phyloP scores from a whole-genome alignment of 2,888 invertebrate genomes.

The Lepidonotus clava region DNA sequence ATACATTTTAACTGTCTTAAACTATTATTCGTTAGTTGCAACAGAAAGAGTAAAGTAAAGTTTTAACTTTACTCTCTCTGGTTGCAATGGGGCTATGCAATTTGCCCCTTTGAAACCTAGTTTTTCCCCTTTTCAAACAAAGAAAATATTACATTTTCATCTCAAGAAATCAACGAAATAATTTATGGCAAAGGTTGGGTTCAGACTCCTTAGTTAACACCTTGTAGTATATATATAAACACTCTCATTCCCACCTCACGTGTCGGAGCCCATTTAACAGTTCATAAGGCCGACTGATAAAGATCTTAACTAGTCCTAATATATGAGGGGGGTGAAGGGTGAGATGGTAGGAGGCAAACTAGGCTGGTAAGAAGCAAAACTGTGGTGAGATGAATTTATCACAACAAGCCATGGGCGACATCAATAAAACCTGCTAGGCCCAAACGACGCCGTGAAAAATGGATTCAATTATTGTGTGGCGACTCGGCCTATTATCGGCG shows the following conservation, averaged over 20 bases:
- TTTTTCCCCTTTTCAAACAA: no score
- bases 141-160: no score
- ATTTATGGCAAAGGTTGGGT: no score
- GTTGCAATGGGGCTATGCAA: no score
- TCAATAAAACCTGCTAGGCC: not conserved
- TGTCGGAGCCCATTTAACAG: not conserved
- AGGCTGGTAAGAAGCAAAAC: not conserved
- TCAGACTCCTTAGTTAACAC: no score
- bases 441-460: conserved; percentile 38
- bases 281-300: not conserved
- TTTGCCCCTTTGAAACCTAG: no score
- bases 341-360: not conserved
- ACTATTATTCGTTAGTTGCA: no score
- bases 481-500: conserved; percentile 22
- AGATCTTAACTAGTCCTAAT: conserved; percentile 21
- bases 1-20: no score
- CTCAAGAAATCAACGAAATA: no score
- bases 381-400: not conserved
- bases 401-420: not conserved
- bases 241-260: not conserved
- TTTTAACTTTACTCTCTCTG: no score
- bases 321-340: conserved; percentile 6
- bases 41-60: no score
- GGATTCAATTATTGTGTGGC: conserved; percentile 48
- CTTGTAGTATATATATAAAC: not conserved